phyloP scores from a whole-genome alignment of 2,797 vertebrate genomes.

The Morus bassanus region DNA sequence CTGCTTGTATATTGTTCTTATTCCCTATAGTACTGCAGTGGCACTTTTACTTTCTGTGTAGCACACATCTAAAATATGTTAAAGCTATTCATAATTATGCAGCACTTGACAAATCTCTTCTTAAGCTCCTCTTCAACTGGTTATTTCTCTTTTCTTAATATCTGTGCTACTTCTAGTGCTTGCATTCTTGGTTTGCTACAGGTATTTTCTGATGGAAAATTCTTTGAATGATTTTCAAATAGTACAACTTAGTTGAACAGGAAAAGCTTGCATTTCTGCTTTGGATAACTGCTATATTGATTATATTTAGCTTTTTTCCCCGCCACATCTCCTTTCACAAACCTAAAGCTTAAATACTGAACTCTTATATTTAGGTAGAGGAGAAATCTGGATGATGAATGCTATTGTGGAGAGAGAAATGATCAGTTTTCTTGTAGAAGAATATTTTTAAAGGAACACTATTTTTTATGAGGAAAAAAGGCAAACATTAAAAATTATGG shows the following conservation, averaged over 20 bases:
- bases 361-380: background rate
- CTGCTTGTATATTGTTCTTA: background rate
- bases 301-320: background rate
- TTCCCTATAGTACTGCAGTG: accelerated
- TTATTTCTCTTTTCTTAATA: background rate
- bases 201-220: background rate
- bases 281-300: background rate
- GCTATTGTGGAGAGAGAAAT: background rate
- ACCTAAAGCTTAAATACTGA: background rate
- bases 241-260: background rate
- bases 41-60: background rate
- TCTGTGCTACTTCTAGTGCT: background rate
- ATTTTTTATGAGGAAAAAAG: background rate
- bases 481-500: background rate
- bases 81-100: background rate
- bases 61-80: background rate
- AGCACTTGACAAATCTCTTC: background rate
- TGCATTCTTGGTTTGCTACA: background rate
- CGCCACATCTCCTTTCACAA: background rate
- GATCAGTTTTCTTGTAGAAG: background rate
- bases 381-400: background rate
- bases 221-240: background rate
- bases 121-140: background rate
- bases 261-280: background rate
- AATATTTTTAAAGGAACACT: background rate